These are phyloP conservation scores for Penelope pileata DNA, from an alignment of 2,113 vertebrate genomes.

Conservation along the genomic window DNA sequence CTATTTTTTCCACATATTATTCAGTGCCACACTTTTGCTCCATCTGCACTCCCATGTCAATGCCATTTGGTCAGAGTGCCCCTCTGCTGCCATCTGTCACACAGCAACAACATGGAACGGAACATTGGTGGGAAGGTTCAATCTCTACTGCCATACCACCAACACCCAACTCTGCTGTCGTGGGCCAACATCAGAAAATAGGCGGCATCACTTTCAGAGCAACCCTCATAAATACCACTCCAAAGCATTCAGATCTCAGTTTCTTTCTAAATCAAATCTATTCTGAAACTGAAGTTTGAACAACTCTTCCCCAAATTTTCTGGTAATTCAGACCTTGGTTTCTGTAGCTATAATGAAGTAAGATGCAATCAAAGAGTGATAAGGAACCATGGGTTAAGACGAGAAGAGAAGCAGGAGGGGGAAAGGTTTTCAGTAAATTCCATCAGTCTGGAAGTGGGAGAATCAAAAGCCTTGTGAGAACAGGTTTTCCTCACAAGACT, in stretches of 20 bases:
- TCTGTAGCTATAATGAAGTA: not conserved
- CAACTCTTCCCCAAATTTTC: not conserved
- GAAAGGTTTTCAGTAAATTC: constrained; percentile 21
- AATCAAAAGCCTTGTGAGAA: constrained; percentile 52
- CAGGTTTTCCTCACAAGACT: constrained; percentile 53
- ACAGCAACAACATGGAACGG: not conserved
- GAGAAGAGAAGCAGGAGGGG: not conserved
- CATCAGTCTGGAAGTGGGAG: not conserved
- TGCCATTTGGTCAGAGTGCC: not conserved
- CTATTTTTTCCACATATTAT: not conserved
- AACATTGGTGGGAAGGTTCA: not conserved
- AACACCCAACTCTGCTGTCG: not conserved
- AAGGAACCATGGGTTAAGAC: not conserved
- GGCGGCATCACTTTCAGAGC: not conserved
- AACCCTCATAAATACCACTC: not conserved
- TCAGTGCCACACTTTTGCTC: not conserved
- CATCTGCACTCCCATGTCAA: not conserved
- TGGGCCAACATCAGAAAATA: not conserved
- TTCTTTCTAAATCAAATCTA: not conserved
- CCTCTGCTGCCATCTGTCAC: not conserved
- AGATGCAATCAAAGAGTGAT: not conserved
- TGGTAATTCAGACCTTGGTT: not conserved
- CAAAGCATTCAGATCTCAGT: not conserved
- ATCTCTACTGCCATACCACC: no score
- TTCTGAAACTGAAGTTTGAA: not conserved